phyloP scores from a whole-genome alignment of 1,140 invertebrate species.

The Artemia franciscana region DNA sequence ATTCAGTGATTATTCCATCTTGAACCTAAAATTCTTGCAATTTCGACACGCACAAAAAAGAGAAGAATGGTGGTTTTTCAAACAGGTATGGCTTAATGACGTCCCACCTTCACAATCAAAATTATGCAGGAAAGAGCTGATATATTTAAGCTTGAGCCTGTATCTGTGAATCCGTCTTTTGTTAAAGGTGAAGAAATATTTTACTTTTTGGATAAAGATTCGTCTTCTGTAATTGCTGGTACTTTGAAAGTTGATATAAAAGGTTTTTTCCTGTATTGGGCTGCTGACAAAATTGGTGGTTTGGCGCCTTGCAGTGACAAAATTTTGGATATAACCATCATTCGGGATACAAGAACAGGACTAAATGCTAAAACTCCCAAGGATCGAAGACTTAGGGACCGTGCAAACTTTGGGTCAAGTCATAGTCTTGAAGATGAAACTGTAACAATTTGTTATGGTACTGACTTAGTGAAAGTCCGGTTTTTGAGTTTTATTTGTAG shows the following conservation, averaged over 20 bases:
- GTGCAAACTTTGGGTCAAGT: conserved; percentile 62
- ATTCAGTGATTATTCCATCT: no score
- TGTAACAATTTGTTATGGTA: conserved; percentile 66
- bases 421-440: conserved; percentile 85
- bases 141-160: conserved; percentile 33
- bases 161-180: conserved; percentile 58
- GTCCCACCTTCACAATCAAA: no score
- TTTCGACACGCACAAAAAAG: no score
- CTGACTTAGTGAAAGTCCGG: conserved; percentile 73
- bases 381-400: conserved; percentile 61
- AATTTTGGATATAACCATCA: conserved; percentile 65
- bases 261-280: conserved; percentile 78
- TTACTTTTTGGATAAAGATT: conserved; percentile 91
- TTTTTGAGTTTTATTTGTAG: conserved; percentile 84
- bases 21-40: no score
- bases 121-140: conserved; percentile 31
- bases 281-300: conserved; percentile 81
- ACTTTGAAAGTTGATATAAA: conserved; percentile 72
- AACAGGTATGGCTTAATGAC: no score
- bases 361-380: conserved; percentile 72
- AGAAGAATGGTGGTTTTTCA: no score
- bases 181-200: conserved; percentile 79
- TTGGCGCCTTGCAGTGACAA: no score
- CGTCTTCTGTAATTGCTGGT: conserved; percentile 58
- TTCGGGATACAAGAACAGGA: conserved; percentile 71